Conservation (phyloP, 2,113 vertebrate genomes). For the Oreochromis niloticus region DNA sequence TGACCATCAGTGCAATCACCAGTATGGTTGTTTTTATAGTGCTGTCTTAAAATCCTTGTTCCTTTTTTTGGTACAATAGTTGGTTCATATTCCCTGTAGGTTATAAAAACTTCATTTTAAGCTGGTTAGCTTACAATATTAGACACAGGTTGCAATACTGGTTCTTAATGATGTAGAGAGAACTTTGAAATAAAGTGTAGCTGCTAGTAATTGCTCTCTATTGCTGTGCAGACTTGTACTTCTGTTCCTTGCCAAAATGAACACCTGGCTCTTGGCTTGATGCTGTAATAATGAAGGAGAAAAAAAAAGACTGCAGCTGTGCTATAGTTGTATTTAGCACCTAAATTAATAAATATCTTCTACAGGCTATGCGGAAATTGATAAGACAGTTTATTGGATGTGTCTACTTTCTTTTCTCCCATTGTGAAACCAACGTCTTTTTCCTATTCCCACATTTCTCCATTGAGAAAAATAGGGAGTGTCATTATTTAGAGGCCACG, state of each 20-base stretch:
- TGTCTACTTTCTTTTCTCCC: constrained; percentile 14
- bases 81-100: not conserved
- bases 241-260: constrained; percentile 43
- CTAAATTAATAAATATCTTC: constrained; percentile 47
- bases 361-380: constrained; percentile 24
- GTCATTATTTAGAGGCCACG: not conserved
- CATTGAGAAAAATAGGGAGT: constrained; percentile 15
- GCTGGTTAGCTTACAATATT: not conserved
- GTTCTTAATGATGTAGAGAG: constrained; percentile 28
- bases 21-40: not conserved
- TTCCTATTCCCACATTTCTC: constrained; percentile 5
- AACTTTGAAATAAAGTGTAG: constrained; percentile 43
- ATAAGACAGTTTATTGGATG: constrained; percentile 47
- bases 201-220: constrained; percentile 46
- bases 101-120: not conserved
- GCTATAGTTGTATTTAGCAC: constrained; percentile 32
- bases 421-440: constrained; percentile 37
- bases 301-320: constrained; percentile 23
- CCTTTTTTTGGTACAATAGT: not conserved
- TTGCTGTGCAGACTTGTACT: constrained; percentile 12
- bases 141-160: constrained; percentile 15
- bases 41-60: not conserved
- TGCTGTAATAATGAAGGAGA: constrained; percentile 30
- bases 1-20: not conserved
- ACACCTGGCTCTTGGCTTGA: constrained; percentile 62